Evolutionary conservation across 2,113 vertebrate genomes (phyloP), one percentile per base, ranked within the genome.

Genomic region (Spea multiplicata): DNA sequence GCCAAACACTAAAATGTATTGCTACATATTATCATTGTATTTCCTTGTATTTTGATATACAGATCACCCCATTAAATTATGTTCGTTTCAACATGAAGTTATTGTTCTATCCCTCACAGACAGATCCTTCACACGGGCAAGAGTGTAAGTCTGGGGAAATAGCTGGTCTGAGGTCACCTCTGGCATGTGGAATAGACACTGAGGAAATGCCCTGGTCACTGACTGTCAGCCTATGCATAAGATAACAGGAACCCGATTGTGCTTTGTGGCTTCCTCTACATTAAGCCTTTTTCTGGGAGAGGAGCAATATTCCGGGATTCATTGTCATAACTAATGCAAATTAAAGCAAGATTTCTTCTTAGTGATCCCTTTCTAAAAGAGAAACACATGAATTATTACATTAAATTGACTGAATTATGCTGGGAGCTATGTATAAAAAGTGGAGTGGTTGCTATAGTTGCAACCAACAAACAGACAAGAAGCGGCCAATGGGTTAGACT

Each of bases 131-230:
- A 13, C 55, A 59, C 8, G 55, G 8, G 6, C 55, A 59, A 7
- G 10, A 12, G 55, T 59, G 14, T 12, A 59, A 59, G 14, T 2
- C 10, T 46, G 30, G 14, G 14, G 44, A 67, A 68, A 57, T 76
- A 68, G 30, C 65, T 57, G 50, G 52, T 68, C 14, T 76, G 66
- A 69, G 66, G 53, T 76, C 66, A 68, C 53, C 50, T 8, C 5
- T 75, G 64, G 74, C 65, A 69, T 47, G 8, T 16, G 10, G 74
- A 45, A 68, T 52, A 76, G 65, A 76, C 74, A 76, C 47, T 69
- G 48, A 76, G 74, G 74, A 76, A 76, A 76, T 76, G 66, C 74
- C 74, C 52, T n/a, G 74, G 64, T 76, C 74, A 76, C 3, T 76
- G 74, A 76, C 74, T 68, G 44, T 76, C 45, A 55, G 65, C 44